Evolutionary conservation across 2,113 vertebrate genomes (phyloP).

Genomic region (Butorides virescens): DNA sequence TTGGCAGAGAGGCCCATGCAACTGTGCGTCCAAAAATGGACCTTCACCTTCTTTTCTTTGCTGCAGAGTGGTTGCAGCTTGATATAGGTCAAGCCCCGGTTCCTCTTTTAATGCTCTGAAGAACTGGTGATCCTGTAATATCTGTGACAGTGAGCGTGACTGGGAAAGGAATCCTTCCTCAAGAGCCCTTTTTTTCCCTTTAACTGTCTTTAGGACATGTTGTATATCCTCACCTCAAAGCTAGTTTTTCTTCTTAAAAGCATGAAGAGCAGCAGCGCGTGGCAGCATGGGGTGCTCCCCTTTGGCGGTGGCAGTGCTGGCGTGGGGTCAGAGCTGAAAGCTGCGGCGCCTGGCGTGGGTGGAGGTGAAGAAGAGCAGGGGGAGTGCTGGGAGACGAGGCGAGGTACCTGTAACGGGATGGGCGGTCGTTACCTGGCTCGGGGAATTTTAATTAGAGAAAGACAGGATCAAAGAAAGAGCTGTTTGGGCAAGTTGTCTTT

Average conservation of each 20-base stretch:
- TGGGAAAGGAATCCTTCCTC: neutral
- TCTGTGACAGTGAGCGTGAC: fast-evolving
- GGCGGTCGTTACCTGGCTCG: neutral
- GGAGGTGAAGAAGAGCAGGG: neutral
- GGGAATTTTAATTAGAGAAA: neutral
- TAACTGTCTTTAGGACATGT: neutral
- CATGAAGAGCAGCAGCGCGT: fast-evolving
- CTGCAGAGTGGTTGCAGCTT: neutral
- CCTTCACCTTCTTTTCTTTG: neutral
- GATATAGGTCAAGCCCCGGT: neutral
- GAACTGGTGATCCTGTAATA: neutral
- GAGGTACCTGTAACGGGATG: neutral
- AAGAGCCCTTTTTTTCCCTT: neutral
- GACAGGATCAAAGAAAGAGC: neutral
- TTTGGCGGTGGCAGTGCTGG: neutral
- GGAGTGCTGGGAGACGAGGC: neutral
- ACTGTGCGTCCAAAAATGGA: neutral
- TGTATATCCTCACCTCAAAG: neutral
- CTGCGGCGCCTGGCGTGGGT: fast-evolving
- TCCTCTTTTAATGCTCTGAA: neutral
- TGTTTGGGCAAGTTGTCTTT: neutral
- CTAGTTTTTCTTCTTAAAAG: neutral
- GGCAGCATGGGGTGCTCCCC: neutral
- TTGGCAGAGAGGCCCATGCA: fast-evolving
- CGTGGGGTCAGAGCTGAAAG: neutral